phyloP scores from a whole-genome alignment of 2,888 invertebrate species.

The Blomia tropicalis region DNA sequence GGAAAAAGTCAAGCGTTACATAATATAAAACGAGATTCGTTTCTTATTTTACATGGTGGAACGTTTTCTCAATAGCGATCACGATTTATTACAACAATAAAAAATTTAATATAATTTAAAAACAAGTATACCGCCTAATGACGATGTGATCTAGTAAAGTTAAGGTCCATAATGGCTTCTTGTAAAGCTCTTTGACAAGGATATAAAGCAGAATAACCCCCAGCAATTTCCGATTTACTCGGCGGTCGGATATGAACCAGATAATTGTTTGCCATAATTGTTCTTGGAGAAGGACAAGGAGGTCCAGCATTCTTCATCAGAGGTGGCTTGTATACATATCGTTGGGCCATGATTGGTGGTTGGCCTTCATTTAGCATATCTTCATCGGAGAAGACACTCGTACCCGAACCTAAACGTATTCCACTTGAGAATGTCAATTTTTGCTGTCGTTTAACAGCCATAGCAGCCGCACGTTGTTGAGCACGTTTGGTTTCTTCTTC shows the following conservation, averaged over 20 bases:
- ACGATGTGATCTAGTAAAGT: background rate
- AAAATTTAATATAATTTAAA: background rate
- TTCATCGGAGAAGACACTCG: conserved; percentile 49
- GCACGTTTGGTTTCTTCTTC: conserved; percentile 7
- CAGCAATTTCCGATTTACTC: conserved; percentile 57
- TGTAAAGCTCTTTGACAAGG: conserved; percentile 72
- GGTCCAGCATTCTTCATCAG: conserved; percentile 55
- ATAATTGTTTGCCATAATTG: conserved; percentile 52
- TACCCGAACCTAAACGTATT: conserved; percentile 56
- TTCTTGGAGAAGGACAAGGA: conserved; percentile 46
- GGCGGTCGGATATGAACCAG: conserved; percentile 57
- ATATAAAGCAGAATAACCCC: conserved; percentile 64
- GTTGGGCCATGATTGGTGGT: conserved; percentile 43
- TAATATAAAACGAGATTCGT: conserved; percentile 24
- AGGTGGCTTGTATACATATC: conserved; percentile 51
- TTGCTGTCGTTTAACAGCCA: conserved; percentile 17
- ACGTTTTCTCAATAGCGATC: conserved; percentile 20
- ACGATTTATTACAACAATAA: too few relatives aligned
- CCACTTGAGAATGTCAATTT: conserved; percentile 58
- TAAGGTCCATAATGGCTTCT: conserved; percentile 46
- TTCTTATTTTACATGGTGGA: conserved; percentile 27
- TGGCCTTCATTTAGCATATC: conserved; percentile 47
- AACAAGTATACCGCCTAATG: too few relatives aligned
- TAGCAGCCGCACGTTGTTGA: background rate
- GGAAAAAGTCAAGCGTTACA: conserved; percentile 17